Evolutionary conservation across 53 echinoderm and acorn worm species (phyloP).

Genomic region (Zoroaster sp.): DNA sequence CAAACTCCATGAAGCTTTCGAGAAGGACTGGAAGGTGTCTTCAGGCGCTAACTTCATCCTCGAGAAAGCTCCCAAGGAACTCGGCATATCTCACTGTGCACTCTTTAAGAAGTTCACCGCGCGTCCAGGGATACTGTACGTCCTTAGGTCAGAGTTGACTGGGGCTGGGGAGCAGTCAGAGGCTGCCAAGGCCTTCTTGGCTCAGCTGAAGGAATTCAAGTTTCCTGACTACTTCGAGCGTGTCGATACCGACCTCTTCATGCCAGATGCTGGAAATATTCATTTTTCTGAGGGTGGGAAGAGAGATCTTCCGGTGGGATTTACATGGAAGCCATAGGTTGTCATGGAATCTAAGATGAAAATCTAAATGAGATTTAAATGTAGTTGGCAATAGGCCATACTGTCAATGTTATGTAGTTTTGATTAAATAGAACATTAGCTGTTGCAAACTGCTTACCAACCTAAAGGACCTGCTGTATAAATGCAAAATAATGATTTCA

Average conservation of each 20-base stretch:
- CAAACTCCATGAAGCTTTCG: constrained; percentile 51
- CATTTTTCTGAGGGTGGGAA: constrained; percentile 45
- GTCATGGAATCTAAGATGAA: too few species aligned
- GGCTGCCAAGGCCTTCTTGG: constrained; percentile 37
- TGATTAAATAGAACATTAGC: too few species aligned
- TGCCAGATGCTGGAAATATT: constrained; percentile 29
- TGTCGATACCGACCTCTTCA: constrained; percentile 29
- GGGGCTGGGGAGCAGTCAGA: constrained; percentile 18
- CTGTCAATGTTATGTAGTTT: too few species aligned
- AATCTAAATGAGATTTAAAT: too few species aligned
- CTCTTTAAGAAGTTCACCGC: constrained; percentile 61
- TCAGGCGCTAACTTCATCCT: constrained; percentile 60
- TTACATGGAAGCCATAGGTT: constrained; percentile 24
- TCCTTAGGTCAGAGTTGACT: constrained; percentile 58
- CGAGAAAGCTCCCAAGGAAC: constrained; percentile 44
- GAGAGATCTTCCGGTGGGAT: constrained; percentile 34
- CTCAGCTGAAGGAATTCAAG: constrained; percentile 22
- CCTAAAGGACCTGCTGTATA: too few species aligned
- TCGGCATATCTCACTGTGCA: constrained; percentile 46
- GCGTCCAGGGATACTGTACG: constrained; percentile 49
- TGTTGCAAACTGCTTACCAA: too few species aligned
- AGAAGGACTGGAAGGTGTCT: constrained; percentile 53
- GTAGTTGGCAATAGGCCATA: too few species aligned
- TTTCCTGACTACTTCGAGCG: constrained; percentile 33
- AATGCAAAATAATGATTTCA: too few species aligned